phyloP scores from a whole-genome alignment of 2,113 vertebrate genomes.

The Ciconia boyciana region DNA sequence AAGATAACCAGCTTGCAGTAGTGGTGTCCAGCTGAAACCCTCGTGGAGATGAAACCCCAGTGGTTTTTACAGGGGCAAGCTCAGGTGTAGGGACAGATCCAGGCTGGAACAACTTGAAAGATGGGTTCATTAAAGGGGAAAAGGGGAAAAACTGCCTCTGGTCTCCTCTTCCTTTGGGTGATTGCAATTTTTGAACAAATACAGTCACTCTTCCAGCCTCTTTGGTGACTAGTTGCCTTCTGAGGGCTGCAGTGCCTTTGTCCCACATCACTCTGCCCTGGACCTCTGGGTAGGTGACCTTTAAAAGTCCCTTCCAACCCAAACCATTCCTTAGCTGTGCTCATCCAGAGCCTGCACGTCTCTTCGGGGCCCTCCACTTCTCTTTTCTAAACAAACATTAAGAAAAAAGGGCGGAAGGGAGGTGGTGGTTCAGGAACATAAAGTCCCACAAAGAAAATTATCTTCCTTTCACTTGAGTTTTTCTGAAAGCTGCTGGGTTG shows the following conservation, averaged over 20 bases:
- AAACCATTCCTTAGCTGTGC: background rate
- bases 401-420: background rate
- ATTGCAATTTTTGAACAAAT: background rate
- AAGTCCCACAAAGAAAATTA: slow-evolving; percentile 50
- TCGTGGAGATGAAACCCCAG: rapidly evolving
- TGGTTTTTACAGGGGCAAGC: background rate
- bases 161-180: background rate
- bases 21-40: background rate
- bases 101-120: background rate
- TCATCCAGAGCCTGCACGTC: background rate
- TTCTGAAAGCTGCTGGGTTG: slow-evolving; percentile 52
- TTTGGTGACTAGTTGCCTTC: background rate
- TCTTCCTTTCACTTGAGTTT: slow-evolving; percentile 52
- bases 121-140: background rate
- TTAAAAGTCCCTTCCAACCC: background rate
- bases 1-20: background rate
- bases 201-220: background rate
- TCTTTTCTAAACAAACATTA: slow-evolving; percentile 14
- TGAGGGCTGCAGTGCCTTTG: background rate
- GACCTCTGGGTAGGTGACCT: background rate
- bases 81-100: background rate
- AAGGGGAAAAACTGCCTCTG: background rate
- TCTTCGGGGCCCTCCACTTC: background rate
- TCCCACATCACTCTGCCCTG: background rate
- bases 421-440: slow-evolving; percentile 12